These are phyloP conservation scores for Paelopatides confundens DNA, from an alignment of 53 echinoderm and acorn worm species.

Conservation along the genomic window DNA sequence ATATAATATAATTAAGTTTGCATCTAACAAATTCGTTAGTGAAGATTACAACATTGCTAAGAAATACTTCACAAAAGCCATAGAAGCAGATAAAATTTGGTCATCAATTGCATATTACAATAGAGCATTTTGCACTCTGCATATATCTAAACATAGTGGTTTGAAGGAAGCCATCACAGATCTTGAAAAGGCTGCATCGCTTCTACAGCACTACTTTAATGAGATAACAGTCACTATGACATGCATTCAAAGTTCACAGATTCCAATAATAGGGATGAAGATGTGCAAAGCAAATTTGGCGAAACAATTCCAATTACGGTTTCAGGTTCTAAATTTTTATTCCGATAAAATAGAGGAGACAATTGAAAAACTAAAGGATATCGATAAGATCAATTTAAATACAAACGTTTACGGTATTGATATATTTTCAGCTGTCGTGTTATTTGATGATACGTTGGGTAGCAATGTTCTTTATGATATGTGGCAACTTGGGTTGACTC, in stretches of 20 bases:
- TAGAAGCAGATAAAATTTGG: not conserved
- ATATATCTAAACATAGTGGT: not conserved
- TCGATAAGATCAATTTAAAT: not conserved
- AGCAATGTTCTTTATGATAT: not conserved
- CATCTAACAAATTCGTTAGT: not conserved
- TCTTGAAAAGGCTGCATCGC: not conserved
- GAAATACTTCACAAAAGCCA: not conserved
- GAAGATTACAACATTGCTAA: not conserved
- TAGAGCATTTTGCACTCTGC: not conserved
- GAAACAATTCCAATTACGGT: not conserved
- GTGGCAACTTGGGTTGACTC: not conserved
- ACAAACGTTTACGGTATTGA: not conserved
- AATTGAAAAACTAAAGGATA: not conserved
- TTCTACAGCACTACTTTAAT: not conserved
- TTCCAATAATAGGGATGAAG: not conserved
- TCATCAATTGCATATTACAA: not conserved
- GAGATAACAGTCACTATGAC: not conserved
- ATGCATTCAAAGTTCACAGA: not conserved
- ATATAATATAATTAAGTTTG: not conserved
- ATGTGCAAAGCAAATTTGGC: not conserved
- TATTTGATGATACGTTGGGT: not conserved
- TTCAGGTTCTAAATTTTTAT: not conserved
- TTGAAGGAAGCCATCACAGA: not conserved
- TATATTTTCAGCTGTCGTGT: not conserved
- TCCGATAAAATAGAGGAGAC: not conserved